These are phyloP conservation scores for Microcebus murinus DNA, from an alignment of 2,113 vertebrate genomes.

Conservation along the genomic window DNA sequence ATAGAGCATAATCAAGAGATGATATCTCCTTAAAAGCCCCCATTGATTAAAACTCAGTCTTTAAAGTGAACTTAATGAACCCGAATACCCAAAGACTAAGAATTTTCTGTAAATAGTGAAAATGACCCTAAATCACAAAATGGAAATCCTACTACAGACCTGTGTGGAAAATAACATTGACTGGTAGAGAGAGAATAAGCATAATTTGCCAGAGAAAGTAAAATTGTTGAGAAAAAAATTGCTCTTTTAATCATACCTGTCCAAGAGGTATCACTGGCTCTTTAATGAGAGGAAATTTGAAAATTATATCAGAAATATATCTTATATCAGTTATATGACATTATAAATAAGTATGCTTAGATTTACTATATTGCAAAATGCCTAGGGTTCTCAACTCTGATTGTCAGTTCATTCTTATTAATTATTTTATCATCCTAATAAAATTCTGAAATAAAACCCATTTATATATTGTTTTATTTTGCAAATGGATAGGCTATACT, in stretches of 20 bases:
- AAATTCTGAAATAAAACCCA: background rate
- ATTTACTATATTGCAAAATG: background rate
- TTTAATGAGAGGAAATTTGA: background rate
- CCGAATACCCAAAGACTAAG: background rate
- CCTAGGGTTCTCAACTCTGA: background rate
- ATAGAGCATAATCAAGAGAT: constrained; percentile 56
- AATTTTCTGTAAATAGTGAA: constrained; percentile 29
- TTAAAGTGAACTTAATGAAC: constrained; percentile 49
- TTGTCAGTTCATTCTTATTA: background rate
- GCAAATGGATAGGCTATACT: background rate
- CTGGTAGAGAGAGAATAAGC: background rate
- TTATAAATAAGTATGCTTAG: background rate
- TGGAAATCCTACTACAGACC: background rate
- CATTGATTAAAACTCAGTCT: constrained; percentile 61
- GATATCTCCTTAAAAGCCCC: constrained; percentile 51
- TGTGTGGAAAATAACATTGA: background rate
- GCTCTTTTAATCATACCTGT: background rate
- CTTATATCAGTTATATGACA: background rate
- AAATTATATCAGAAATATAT: background rate
- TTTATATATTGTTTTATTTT: background rate
- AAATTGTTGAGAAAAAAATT: background rate
- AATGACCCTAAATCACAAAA: constrained; percentile 23
- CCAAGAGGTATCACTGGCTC: background rate
- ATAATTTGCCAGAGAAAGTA: background rate
- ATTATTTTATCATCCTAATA: constrained; percentile 16